Base-by-base conservation (phyloP, 2,797 vertebrate species). In the Pteronotus mesoamericanus region DNA sequence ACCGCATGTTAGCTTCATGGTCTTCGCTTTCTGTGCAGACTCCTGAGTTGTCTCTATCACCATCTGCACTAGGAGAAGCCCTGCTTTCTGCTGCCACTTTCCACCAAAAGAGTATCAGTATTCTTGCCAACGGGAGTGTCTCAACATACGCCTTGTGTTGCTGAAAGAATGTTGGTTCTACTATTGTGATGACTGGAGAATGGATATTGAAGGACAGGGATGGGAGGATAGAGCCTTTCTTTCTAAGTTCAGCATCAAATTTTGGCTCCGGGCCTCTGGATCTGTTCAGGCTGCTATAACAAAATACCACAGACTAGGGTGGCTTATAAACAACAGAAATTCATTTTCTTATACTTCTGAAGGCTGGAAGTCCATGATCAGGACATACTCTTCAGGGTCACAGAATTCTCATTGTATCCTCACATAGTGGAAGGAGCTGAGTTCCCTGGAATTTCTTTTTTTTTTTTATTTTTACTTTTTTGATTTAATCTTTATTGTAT, bases 21-120 rank as follows among this genome's bases (percentile, higher is more conserved):
- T 12, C 44, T 71, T 59, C 46, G 22, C 18, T 2, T 59, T 55
- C 71, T 57, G 42, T 21, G 48, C 26, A 3, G n/a, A 5, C 22
- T 69, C 51, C n/a, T 46, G 4, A 24, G 15, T 57, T 53, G 2
- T 80, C 72, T 46, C 42, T 19, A 2, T 29, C 3, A 0, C 19
- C 42, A 37, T 9, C 32, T 69, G 24, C 3, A 29, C 24, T 24
- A 16, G 2, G 21, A 71, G 21, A 64, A 86, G 34, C 0, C 44
- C 55, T 53, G 7, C 32, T 59, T 61, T 66, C 57, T 83, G 46
- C n/a, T 72, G 14, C 46, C n/a, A 3, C 14, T 77, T 85, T 86
- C 39, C n/a, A 59, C 21, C 6, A 61, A 3, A 6, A 2, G 0
- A 21, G 21, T 39, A 11, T n/a, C 11, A 15, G 11, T 15, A 4